Evolutionary conservation across 2,113 vertebrate genomes (phyloP).

Genomic region (Saguinus midas): DNA sequence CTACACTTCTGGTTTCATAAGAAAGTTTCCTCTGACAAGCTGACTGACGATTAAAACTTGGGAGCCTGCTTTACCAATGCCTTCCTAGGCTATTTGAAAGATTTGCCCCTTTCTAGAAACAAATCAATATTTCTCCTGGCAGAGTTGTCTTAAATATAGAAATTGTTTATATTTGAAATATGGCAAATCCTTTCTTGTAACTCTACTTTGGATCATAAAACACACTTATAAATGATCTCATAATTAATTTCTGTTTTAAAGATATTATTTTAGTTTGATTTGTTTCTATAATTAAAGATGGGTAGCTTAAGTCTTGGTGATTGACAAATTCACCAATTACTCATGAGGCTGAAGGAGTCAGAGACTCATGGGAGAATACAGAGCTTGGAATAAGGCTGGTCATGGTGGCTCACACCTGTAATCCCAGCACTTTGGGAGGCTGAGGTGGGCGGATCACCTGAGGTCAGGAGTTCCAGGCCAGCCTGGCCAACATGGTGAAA

Average conservation of each 20-base stretch:
- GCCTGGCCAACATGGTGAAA: too few species aligned
- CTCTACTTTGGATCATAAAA: background rate
- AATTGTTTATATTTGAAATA: background rate
- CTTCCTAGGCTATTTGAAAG: background rate
- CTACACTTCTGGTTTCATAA: background rate
- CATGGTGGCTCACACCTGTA: too few species aligned
- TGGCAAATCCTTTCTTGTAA: background rate
- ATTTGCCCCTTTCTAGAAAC: background rate
- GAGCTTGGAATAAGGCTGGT: background rate
- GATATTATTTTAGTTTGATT: background rate
- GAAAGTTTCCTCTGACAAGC: background rate
- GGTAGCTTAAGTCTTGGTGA: background rate
- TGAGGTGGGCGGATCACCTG: too few species aligned
- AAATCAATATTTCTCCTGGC: background rate
- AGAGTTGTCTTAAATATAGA: background rate
- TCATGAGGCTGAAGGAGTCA: constrained; percentile 8
- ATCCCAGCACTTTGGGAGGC: too few species aligned
- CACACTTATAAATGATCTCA: background rate
- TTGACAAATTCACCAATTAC: constrained; percentile 23
- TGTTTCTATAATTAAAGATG: background rate
- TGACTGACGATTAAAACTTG: background rate
- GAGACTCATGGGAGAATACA: background rate
- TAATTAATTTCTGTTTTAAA: constrained; percentile 18
- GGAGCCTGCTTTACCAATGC: background rate
- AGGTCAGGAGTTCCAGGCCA: too few species aligned